Percentiles rank a stretch among this genome's conserved stretches.
These are phyloP conservation scores for Halictus quadricinctus DNA, from an alignment of 2,888 invertebrate species.

Conservation along the genomic window DNA sequence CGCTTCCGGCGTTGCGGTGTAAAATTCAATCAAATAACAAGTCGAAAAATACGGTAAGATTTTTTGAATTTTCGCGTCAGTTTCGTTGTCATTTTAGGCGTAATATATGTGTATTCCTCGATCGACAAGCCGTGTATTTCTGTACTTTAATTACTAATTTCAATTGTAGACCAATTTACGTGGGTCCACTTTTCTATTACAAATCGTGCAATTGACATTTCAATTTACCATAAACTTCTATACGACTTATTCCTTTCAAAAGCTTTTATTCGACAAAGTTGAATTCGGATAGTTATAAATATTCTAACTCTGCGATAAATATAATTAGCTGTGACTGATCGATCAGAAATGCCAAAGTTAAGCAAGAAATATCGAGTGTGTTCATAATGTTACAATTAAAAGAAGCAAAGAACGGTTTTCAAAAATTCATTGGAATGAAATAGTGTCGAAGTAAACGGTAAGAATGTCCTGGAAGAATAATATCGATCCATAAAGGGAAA, in stretches of 20 bases:
- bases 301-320: not conserved
- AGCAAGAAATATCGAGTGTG: not conserved
- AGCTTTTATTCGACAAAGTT: not conserved
- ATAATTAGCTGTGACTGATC: not conserved
- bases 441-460: not conserved
- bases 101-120: not conserved
- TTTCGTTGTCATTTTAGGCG: not conserved
- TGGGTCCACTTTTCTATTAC: too few species aligned
- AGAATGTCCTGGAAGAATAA: conserved; percentile 38
- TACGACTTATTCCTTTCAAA: not conserved
- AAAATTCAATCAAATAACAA: not conserved
- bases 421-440: conserved; percentile 8
- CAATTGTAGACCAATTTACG: not conserved
- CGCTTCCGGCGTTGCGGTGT: conserved; percentile 21
- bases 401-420: not conserved
- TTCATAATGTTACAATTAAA: not conserved
- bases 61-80: not conserved
- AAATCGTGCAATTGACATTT: not conserved
- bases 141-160: not conserved
- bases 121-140: not conserved
- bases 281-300: not conserved
- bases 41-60: not conserved
- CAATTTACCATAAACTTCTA: not conserved
- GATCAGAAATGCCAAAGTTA: not conserved
- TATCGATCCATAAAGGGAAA: conserved; percentile 45